Evolutionary conservation across 2,888 invertebrate genomes (phyloP).

Genomic region (Ochropleura leucogaster): DNA sequence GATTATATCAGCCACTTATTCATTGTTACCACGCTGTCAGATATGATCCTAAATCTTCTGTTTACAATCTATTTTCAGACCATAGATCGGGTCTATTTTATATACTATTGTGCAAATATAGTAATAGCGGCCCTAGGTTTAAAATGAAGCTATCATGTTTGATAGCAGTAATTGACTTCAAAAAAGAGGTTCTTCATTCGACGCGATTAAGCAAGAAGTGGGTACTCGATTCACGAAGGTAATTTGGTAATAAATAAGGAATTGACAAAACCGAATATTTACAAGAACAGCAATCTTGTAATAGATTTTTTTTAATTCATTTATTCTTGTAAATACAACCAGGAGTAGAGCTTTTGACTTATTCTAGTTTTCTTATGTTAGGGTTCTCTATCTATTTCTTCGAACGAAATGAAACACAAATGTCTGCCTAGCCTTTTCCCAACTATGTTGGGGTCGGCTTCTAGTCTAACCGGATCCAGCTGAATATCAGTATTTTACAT

Average conservation of each 20-base stretch:
- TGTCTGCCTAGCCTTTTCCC: no score
- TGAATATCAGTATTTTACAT: no score
- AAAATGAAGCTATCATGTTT: background rate
- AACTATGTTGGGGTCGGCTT: no score
- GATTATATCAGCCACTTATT: background rate
- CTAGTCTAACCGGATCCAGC: no score
- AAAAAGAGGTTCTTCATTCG: constrained; percentile 17
- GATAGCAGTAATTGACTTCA: background rate
- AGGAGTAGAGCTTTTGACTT: constrained; percentile 7
- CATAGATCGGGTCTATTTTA: no score
- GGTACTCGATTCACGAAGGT: background rate
- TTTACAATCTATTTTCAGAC: background rate
- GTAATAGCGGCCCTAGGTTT: background rate
- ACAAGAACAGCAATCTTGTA: background rate
- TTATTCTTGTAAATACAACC: background rate
- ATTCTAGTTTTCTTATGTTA: background rate
- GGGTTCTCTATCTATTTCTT: background rate
- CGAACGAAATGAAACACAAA: no score
- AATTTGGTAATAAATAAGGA: background rate
- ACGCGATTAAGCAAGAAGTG: background rate
- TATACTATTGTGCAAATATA: background rate
- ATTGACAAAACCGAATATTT: background rate
- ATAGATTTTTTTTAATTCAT: background rate
- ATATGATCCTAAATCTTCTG: background rate
- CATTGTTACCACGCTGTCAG: background rate